A percentile compares a stretch with the other conserved stretches of the same genome.
phyloP scores from a whole-genome alignment of 2,888 invertebrate genomes.

The Drosophila maculinotata region DNA sequence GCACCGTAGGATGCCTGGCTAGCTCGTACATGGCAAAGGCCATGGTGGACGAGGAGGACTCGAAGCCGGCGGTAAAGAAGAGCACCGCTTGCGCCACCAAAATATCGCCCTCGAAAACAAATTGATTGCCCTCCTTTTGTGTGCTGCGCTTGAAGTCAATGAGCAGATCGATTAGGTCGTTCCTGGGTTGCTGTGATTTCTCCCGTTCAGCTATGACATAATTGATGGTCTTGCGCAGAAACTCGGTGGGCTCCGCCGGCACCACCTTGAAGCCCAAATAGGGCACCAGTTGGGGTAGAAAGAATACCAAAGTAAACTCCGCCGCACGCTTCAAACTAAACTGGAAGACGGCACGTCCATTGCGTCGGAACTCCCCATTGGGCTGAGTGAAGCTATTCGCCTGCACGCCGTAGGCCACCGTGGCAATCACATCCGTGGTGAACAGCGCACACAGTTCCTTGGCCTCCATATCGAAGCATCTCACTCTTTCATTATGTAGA shows the following conservation, averaged over 20 bases:
- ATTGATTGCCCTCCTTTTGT: constrained; percentile 53
- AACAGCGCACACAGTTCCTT: constrained; percentile 83
- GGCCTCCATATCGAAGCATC: constrained; percentile 75
- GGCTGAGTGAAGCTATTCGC: constrained; percentile 85
- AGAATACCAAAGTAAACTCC: constrained; percentile 84
- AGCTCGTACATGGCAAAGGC: constrained; percentile 85
- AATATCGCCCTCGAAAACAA: constrained; percentile 82
- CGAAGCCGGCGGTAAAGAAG: constrained; percentile 85
- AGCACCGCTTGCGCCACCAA: constrained; percentile 84
- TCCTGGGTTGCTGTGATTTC: constrained; percentile 81
- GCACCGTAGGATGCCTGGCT: constrained; percentile 84
- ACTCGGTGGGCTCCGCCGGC: constrained; percentile 77
- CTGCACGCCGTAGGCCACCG: constrained; percentile 85
- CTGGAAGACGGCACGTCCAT: constrained; percentile 84
- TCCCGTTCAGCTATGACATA: constrained; percentile 85
- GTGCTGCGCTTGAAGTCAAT: constrained; percentile 85
- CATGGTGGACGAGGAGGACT: constrained; percentile 85
- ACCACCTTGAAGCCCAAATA: constrained; percentile 83
- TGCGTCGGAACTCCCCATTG: constrained; percentile 84
- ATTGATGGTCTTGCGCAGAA: constrained; percentile 84
- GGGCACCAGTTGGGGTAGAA: constrained; percentile 84
- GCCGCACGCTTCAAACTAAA: constrained; percentile 80
- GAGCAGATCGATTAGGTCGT: constrained; percentile 86
- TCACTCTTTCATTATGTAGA: constrained; percentile 59
- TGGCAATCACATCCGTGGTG: constrained; percentile 85